Base-by-base conservation (phyloP, 2,113 vertebrate genomes). In the Indri indri region DNA sequence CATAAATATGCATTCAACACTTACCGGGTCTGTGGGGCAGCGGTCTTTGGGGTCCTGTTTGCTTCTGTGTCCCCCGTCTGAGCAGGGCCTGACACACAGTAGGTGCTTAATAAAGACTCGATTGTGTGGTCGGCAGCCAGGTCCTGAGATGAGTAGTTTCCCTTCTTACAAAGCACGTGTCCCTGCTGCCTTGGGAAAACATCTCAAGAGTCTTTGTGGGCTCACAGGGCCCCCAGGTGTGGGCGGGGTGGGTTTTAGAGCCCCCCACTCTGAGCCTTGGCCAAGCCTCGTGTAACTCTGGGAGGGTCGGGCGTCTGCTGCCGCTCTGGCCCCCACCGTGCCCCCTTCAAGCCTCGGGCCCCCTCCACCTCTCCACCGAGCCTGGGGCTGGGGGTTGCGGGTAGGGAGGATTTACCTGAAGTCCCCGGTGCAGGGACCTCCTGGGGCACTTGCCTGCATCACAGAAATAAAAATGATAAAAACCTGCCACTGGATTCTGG, bases 381-480 rank as follows among this genome's bases (percentile, higher is more conserved):
- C 61, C 11, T 6, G 25, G 17, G 20, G 6, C 11, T 5, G 9
- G 34, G 47, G 20, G 40, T 42, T 42, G 40, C 40, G 40, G 32
- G n/a, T 30, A 32, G 82, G 63, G 45, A 37, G 70, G 37, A 7
- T 30, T 52, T 13, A 59, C 54, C 50, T 2, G 0, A 20, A 0
- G 13, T 66, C 42, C 42, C 34, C n/a, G 3, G 0, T 1, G n/a
- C 20, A 6, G 81, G 34, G 65, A n/a, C 81, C 47, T 70, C 37
- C 47, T 0, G 7, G 50, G 85, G 34, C 63, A 0, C 79, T 52
- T 5, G 42, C 40, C 87, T 18, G 27, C 40, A 17, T 71, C 52
- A 1, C 0, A 0, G 84, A 96, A 96, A 90, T 94, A 77, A 96
- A 98, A 97, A 97, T 95, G 96, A 97, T 95, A 84, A 96, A 97